phyloP scores from a whole-genome alignment of 1,140 invertebrate species.

The Capitella teleta region DNA sequence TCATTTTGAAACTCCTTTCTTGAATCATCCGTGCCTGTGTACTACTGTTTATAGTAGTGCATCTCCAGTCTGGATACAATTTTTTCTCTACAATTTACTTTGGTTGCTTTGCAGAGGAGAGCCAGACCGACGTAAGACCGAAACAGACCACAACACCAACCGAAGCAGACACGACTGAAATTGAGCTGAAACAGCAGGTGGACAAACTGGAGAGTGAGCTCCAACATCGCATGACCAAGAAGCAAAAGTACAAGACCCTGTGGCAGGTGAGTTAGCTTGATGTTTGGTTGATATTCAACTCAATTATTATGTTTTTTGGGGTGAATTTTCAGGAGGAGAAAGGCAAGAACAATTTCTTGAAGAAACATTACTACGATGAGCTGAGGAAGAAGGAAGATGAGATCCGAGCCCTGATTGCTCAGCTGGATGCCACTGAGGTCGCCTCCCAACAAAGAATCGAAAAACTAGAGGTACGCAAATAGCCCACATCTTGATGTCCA shows the following conservation, averaged over 20 bases:
- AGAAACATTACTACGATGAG: conserved; percentile 4
- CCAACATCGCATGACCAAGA: conserved; percentile 6
- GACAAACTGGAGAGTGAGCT: conserved; percentile 10
- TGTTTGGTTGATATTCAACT: not conserved
- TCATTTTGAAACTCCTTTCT: not conserved
- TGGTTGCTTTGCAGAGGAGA: not conserved
- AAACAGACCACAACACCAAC: not conserved
- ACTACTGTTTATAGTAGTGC: not conserved
- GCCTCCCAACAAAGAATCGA: no score
- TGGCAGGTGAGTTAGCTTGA: not conserved
- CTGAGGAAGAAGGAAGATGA: conserved; percentile 8
- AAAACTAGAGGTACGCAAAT: no score
- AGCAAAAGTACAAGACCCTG: conserved; percentile 9
- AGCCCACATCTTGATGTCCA: no score
- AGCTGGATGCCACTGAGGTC: no score
- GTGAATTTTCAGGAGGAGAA: conserved; percentile 6
- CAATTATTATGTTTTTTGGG: not conserved
- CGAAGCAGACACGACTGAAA: not conserved
- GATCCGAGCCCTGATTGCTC: no score
- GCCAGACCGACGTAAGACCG: not conserved
- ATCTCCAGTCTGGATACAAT: not conserved
- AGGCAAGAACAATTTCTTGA: conserved; percentile 2
- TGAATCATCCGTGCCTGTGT: not conserved
- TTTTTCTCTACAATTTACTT: not conserved
- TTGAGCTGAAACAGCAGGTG: conserved; percentile 9